Percentiles rank a stretch among this genome's conserved stretches.
These are phyloP conservation scores for Pitta sordida DNA, from an alignment of 2,113 vertebrate species.

Conservation along the genomic window DNA sequence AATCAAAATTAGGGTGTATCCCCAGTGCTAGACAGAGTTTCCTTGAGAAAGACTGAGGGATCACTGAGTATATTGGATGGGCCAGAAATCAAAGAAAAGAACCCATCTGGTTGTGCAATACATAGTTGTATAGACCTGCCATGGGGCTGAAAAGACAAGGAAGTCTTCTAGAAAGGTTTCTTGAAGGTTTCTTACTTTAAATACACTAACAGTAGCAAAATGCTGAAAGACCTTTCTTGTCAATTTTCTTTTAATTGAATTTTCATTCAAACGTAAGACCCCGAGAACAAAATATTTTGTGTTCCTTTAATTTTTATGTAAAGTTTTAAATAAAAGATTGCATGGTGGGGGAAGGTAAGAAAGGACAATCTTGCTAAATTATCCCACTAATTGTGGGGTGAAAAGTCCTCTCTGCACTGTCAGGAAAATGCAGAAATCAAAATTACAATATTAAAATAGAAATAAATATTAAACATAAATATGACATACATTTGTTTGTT, in stretches of 20 bases:
- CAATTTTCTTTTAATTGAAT: neutral
- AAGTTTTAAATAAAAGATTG: neutral
- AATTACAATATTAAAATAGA: neutral
- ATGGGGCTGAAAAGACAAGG: neutral
- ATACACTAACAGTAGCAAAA: neutral
- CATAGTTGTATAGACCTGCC: neutral
- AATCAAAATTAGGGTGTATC: neutral
- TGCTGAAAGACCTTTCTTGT: neutral
- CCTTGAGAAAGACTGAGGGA: neutral
- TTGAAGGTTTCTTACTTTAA: neutral
- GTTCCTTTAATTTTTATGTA: neutral
- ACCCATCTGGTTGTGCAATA: neutral
- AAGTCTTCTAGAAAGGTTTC: neutral
- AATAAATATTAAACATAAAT: neutral
- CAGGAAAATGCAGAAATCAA: neutral
- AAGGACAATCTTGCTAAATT: neutral
- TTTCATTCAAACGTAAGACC: neutral
- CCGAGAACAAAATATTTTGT: neutral
- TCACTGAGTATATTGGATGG: neutral
- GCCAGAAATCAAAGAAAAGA: neutral
- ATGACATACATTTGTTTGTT: neutral
- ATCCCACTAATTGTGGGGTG: rapidly evolving
- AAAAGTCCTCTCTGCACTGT: neutral
- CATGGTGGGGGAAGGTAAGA: neutral
- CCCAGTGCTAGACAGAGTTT: neutral